A percentile compares a stretch with the other conserved stretches of the same genome.
Conservation (phyloP, 2,113 vertebrate genomes). For the Scomber scombrus region DNA sequence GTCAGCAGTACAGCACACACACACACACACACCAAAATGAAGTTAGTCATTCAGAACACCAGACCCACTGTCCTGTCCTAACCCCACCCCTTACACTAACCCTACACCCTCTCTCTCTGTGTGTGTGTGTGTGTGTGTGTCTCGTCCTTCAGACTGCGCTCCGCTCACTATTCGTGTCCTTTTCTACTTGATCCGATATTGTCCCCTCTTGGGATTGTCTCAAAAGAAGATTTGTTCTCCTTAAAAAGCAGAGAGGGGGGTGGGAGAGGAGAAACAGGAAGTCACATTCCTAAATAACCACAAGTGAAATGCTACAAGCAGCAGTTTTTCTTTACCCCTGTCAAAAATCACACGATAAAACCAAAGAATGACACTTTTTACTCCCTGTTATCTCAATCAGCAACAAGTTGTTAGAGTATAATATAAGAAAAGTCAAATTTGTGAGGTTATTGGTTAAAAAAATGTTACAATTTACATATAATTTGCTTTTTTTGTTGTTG, state of each 20-base stretch:
- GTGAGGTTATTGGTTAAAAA: not conserved
- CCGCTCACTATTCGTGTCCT: conserved; percentile 31
- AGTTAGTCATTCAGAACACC: conserved; percentile 75
- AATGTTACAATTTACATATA: too few species aligned
- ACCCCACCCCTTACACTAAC: conserved; percentile 57
- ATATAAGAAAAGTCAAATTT: not conserved
- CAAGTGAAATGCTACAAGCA: conserved; percentile 31
- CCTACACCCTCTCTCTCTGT: conserved; percentile 28
- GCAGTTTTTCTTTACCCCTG: not conserved
- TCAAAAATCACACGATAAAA: conserved; percentile 11
- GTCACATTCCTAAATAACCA: conserved; percentile 41
- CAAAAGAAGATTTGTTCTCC: conserved; percentile 63
- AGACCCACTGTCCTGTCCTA: conserved; percentile 59
- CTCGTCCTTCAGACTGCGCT: conserved; percentile 38
- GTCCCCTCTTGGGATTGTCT: conserved; percentile 43
- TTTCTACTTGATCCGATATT: conserved; percentile 51
- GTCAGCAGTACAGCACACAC: conserved; percentile 51
- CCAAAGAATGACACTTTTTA: not conserved
- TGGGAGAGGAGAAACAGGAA: conserved; percentile 33
- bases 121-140: conserved; percentile 20
- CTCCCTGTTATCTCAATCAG: not conserved
- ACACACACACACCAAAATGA: conserved; percentile 50
- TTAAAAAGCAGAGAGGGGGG: not conserved
- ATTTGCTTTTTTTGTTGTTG: too few species aligned
- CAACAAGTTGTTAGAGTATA: not conserved